Percentiles rank a stretch among this genome's conserved stretches.
Evolutionary conservation across 35 echinoderm and acorn worm species (phyloP).

Genomic region (Apostichopus californicus): DNA sequence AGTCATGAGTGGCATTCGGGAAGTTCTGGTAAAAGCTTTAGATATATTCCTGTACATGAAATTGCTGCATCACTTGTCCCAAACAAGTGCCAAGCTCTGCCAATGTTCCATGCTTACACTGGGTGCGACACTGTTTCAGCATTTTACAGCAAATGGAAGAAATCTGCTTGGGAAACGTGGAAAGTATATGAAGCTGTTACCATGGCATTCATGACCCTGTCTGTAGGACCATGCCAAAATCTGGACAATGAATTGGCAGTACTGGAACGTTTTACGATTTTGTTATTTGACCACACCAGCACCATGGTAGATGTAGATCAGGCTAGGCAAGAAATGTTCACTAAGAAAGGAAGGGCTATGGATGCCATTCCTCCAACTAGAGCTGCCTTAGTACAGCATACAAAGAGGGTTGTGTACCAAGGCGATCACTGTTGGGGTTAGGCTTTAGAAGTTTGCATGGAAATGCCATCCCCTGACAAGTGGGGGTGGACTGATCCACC

Average conservation of each 20-base stretch:
- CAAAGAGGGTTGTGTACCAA: conserved; percentile 1
- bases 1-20: neutral
- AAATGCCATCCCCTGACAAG: neutral
- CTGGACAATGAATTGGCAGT: neutral
- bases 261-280: neutral
- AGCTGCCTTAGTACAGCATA: conserved; percentile 32
- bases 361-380: conserved; percentile 30
- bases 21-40: neutral
- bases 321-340: conserved; percentile 1
- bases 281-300: neutral
- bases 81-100: no score
- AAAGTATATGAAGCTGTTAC: neutral
- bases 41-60: neutral
- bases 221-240: neutral
- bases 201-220: neutral
- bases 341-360: conserved; percentile 16
- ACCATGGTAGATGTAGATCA: neutral
- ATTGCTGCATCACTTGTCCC: neutral
- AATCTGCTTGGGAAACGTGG: no score
- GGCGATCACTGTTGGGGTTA: neutral
- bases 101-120: no score
- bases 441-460: no score
- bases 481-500: no score
- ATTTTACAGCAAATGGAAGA: no score
- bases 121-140: no score